Evolutionary conservation across 2,797 vertebrate species (phyloP), one percentile per base, ranked within the genome.

Genomic region (Macropus fuliginosus): DNA sequence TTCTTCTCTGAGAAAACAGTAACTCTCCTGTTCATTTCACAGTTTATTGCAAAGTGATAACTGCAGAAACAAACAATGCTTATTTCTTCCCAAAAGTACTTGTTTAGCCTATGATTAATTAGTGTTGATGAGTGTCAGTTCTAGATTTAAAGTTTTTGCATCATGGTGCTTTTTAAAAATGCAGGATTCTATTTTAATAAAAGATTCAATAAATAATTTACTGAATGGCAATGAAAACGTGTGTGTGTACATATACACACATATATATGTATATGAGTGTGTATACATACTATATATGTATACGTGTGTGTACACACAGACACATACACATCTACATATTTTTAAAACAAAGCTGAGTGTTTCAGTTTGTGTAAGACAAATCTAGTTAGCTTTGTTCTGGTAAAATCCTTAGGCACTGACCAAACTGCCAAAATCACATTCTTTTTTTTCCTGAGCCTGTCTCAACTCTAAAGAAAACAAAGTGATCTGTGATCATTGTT

Each of bases 61-160:
- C 21, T 46, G 21, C 21, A 40, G 18, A 40, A 95, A 54, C 18
- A 56, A 93, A 24, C 18, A 46, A 0, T 94, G 40, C 93, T 90
- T 90, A 5, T 90, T 93, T 52, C 29, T 92, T 59, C 57, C 24
- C 5, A 91, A 62, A 95, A 92, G 31, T 90, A 93, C 21, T 94
- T 95, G 29, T 16, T 92, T 31, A 54, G 4, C 52, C 81, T 55
- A 54, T 27, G 92, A 74, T 62, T 59, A 54, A 54, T 59, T 90
- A 46, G 92, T 29, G 16, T n/a, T 66, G 16, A n/a, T 66, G 31
- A 59, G n/a, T 81, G 21, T 81, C 40, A 81, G 12, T 46, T 46
- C 3, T 81, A 24, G 21, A 46, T 81, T 81, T 81, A 81, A 46
- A 93, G 81, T 28, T 91, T 94, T 52, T 62, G 31, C 50, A 10